phyloP scores from a whole-genome alignment of 2,797 vertebrate genomes.

The Caiman crocodilus region DNA sequence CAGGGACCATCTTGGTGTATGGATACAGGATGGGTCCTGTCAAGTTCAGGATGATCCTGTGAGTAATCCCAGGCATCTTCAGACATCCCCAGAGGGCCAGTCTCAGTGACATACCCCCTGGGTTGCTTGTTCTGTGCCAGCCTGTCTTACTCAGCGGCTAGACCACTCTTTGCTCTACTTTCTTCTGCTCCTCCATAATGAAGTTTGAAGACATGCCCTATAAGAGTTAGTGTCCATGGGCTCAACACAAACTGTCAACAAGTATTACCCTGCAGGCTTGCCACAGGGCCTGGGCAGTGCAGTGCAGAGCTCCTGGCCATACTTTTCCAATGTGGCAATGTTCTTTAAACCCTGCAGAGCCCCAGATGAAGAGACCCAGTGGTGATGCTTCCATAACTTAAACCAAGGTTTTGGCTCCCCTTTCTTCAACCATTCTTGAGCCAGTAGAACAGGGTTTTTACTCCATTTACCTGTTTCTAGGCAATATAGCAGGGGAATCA shows the following conservation, averaged over 20 bases:
- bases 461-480: not conserved
- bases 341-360: not conserved
- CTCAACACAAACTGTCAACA: not conserved
- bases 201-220: too few species aligned
- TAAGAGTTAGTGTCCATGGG: too few species aligned
- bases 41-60: not conserved
- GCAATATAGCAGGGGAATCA: constrained; percentile 13
- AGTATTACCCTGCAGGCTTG: not conserved
- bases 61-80: not conserved
- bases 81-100: not conserved
- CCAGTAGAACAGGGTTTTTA: constrained; percentile 36
- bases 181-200: too few species aligned
- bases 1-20: fast-evolving
- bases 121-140: not conserved
- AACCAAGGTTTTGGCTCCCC: not conserved
- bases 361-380: not conserved
- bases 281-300: not conserved
- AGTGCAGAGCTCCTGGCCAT: not conserved
- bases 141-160: not conserved
- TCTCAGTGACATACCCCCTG: not conserved
- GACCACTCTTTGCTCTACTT: constrained; percentile 1
- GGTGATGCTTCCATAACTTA: not conserved
- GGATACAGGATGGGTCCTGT: fast-evolving
- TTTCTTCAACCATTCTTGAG: constrained; percentile 22
- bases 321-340: not conserved